Evolutionary conservation across 2,797 vertebrate genomes (phyloP), one percentile per base, ranked within the genome.

Genomic region (Falco concolor): DNA sequence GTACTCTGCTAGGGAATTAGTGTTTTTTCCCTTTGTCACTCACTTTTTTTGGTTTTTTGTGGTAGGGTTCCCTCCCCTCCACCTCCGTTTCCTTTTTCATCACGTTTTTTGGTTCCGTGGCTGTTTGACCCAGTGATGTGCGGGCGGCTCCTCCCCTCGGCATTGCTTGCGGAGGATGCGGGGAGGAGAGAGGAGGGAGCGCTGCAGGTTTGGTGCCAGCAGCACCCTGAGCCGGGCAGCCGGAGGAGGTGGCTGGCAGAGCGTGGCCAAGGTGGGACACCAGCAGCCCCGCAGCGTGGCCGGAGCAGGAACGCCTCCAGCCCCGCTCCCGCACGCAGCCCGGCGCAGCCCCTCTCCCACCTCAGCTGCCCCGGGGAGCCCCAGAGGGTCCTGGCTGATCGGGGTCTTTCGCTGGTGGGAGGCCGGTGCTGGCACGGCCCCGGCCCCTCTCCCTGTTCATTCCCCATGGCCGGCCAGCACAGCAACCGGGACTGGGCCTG

Each of bases 191-290:
- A 69, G 72, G 57, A 93, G 82, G 56, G 56, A 78, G 75, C 3
- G 5, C 63, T 3, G 25, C 0, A 14, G 60, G 70, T 74, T 65
- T 45, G 82, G 70, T 74, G 90, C 83, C 10, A 11, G 76, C 7
- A 1, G 84, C 64, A 28, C 28, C 36, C 38, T 1, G 18, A 87
- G 95, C 94, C 49, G 74, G 63, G 32, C 77, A 80, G 89, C 78
- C 4, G 12, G 38, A 92, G 84, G 75, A 83, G 42, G 65, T 77
- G 96, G 87, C 95, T 91, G 68, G 97, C 47, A 4, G 95, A 95
- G 95, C 18, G 63, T 8, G 52, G 96, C 97, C 95, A 81, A 96
- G 45, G 95, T 90, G 96, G 96, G 97, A 95, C 96, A 97, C 97
- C 89, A 95, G 89, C 83, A 89, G 47, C 69, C 84, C 44, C 3